phyloP scores from a whole-genome alignment of 53 echinoderm and acorn worm species.

The Patiria pectinifera region DNA sequence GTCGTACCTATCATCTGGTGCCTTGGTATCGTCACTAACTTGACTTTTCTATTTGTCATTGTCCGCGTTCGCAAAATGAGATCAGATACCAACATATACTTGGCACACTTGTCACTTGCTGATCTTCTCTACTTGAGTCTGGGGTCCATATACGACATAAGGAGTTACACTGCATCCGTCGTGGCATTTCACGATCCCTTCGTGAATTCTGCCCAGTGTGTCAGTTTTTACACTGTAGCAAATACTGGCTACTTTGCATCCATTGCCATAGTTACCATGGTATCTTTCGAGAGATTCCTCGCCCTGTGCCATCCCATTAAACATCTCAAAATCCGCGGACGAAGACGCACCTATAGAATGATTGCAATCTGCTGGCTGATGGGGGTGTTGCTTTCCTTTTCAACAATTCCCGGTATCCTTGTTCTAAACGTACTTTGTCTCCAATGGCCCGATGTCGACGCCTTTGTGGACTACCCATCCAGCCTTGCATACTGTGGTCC shows the following conservation, averaged over 20 bases:
- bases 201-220: background rate
- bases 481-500: background rate
- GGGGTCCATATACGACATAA: background rate
- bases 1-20: slow-evolving; percentile 58
- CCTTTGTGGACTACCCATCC: background rate
- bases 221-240: background rate
- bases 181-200: background rate
- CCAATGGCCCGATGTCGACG: background rate
- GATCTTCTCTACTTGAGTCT: slow-evolving; percentile 61
- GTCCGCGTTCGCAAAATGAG: slow-evolving; percentile 58
- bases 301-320: slow-evolving; percentile 71
- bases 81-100: slow-evolving; percentile 69
- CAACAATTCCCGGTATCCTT: background rate
- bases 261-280: slow-evolving; percentile 50
- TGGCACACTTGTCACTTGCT: slow-evolving; percentile 59
- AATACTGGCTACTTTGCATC: slow-evolving; percentile 47
- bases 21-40: slow-evolving; percentile 59
- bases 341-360: slow-evolving; percentile 47
- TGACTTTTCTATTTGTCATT: slow-evolving; percentile 63
- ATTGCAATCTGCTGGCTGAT: slow-evolving; percentile 53
- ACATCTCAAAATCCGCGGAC: slow-evolving; percentile 55
- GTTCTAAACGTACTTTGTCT: background rate
- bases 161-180: slow-evolving; percentile 6
- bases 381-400: slow-evolving; percentile 40
- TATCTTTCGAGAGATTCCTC: slow-evolving; percentile 68